Conservation (phyloP, 1,140 invertebrate genomes). For the Arion vulgaris region DNA sequence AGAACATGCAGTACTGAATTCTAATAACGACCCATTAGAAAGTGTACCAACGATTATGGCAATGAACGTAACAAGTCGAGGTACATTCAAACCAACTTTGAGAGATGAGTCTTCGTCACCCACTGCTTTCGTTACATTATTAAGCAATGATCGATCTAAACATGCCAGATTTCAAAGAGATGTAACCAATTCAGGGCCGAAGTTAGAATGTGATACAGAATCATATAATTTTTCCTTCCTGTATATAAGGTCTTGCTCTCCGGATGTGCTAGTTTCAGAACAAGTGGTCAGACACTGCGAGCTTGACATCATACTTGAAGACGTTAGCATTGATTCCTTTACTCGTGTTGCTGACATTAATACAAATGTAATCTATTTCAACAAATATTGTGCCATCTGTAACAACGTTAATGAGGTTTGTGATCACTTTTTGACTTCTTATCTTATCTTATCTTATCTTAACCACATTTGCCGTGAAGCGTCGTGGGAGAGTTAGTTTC, state of each 20-base stretch:
- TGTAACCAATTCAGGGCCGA: not conserved
- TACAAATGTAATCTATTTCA: not conserved
- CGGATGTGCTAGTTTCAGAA: not conserved
- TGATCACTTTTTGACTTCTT: too few species aligned
- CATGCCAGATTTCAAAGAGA: not conserved
- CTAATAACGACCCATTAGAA: too few species aligned
- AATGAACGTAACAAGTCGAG: not conserved
- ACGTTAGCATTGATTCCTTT: not conserved
- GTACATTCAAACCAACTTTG: not conserved
- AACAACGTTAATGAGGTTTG: not conserved
- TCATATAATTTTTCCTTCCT: not conserved
- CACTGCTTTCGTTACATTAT: not conserved
- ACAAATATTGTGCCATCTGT: slow-evolving; percentile 1
- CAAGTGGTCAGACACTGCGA: not conserved
- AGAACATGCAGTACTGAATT: not conserved
- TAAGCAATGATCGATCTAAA: too few species aligned
- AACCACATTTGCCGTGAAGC: too few species aligned
- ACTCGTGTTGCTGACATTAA: not conserved
- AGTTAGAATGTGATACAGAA: not conserved
- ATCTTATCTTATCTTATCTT: too few species aligned
- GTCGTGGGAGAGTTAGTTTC: too few species aligned
- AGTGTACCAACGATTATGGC: not conserved
- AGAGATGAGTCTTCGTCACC: not conserved
- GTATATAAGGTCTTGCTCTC: not conserved
- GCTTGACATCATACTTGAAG: not conserved